Evolutionary conservation across 2,888 invertebrate genomes (phyloP), one percentile per base, ranked within the genome.

Genomic region (Protodeltote pygarga): DNA sequence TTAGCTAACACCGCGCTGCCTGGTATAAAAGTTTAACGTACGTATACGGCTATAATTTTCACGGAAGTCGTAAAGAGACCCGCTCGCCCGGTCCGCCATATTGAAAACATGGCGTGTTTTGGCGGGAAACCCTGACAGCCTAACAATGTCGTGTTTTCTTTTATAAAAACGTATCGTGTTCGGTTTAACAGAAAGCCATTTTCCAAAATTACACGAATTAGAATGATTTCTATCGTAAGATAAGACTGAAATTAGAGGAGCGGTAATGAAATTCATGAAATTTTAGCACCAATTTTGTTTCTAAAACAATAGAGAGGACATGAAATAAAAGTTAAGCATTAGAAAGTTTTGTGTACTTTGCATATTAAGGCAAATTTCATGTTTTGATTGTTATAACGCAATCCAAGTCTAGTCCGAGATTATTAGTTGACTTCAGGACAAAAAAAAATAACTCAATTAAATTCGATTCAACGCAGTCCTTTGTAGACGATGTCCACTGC

Each of bases 11-110:
- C 74, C 66, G 61, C 44, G 71, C n/a, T n/a, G n/a, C n/a, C n/a
- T n/a, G 68, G 73, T 79, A 83, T 89, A 84, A 90, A 89, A 89
- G 80, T 89, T 87, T 87, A 85, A 86, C 83, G 83, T 79, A 83
- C 82, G 81, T 78, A 79, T 78, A 76, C 66, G 64, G 72, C 78
- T 74, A 85, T 88, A 89, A 88, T 89, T 88, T 89, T 80, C 85
- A 79, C 77, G 80, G 78, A 82, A 85, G 83, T 86, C 89, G 85
- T 89, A 89, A 89, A 89, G 78, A 81, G 83, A 77, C 76, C 75
- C 75, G 71, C 67, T 49, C 69, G 66, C 70, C 68, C 15, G 11
- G 37, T 57, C 79, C 73, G 83, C 86, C 84, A 87, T 88, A 76
- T 87, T 88, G 81, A 72, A 79, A 83, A 79, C 62, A 55, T 72